Evolutionary conservation across 1,140 invertebrate species (phyloP).

Genomic region (Stegodyphus dumicola): DNA sequence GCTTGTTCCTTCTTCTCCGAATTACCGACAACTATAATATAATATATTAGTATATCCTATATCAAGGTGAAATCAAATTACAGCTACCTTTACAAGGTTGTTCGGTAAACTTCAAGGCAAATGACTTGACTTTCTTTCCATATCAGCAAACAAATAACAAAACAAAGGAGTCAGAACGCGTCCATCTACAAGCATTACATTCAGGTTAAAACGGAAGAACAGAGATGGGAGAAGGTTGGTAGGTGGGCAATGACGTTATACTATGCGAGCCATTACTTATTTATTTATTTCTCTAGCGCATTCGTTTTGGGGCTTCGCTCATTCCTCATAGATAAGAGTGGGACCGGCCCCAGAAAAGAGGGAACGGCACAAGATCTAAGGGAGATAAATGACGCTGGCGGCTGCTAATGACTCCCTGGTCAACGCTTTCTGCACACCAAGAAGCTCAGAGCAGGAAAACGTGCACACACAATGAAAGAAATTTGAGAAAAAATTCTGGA

Average conservation of each 20-base stretch:
- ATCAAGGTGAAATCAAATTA: too few species aligned
- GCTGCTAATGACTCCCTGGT: constrained; percentile 60
- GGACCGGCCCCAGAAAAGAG: constrained; percentile 29
- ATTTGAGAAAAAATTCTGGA: constrained; percentile 7
- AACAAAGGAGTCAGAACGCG: constrained; percentile 24
- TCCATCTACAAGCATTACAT: constrained; percentile 43
- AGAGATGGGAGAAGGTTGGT: not conserved
- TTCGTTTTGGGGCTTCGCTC: constrained; percentile 45
- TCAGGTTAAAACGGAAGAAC: constrained; percentile 43
- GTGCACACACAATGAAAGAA: constrained; percentile 1
- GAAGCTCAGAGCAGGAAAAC: constrained; percentile 19
- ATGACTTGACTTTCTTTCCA: too few species aligned
- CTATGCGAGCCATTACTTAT: constrained; percentile 53
- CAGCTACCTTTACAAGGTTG: too few species aligned
- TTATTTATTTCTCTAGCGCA: constrained; percentile 52
- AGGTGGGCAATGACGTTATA: constrained; percentile 33
- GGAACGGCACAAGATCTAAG: constrained; percentile 45
- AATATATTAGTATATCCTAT: too few species aligned
- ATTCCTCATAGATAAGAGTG: constrained; percentile 51
- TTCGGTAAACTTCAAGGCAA: too few species aligned
- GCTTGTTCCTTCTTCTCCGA: too few species aligned
- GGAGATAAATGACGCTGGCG: constrained; percentile 54
- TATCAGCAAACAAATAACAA: not conserved
- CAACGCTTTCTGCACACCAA: constrained; percentile 49
- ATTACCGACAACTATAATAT: too few species aligned